A percentile compares a stretch with the other conserved stretches of the same genome.
These are phyloP conservation scores for Labroides dimidiatus DNA, from an alignment of 2,797 vertebrate species.

Conservation along the genomic window DNA sequence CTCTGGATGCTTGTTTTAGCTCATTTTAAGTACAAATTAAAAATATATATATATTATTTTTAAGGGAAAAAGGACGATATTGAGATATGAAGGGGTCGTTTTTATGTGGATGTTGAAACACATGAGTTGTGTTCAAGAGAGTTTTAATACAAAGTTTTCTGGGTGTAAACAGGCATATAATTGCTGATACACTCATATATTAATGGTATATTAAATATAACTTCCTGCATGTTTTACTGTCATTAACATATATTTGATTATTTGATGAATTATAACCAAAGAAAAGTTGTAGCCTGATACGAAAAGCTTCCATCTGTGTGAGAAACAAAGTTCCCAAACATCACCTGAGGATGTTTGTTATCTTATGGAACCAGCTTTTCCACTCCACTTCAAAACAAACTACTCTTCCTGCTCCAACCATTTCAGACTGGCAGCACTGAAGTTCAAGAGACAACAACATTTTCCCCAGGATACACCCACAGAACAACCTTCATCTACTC, in stretches of 20 bases:
- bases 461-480: neutral
- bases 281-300: neutral
- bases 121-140: neutral
- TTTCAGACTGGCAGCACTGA: neutral
- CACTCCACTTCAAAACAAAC: neutral
- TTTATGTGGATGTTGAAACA: neutral
- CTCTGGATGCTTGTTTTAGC: neutral
- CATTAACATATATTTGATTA: neutral
- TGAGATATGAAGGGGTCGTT: neutral
- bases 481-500: neutral
- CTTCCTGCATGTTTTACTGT: too few species aligned
- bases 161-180: too few species aligned
- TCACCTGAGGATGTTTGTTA: neutral
- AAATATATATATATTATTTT: too few species aligned
- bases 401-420: fast-evolving
- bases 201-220: too few species aligned
- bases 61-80: neutral
- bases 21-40: neutral
- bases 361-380: neutral
- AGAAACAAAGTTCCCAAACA: neutral
- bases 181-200: too few species aligned
- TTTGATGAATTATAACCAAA: neutral
- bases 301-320: neutral
- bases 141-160: too few species aligned
- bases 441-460: neutral